Evolutionary conservation across 2,888 invertebrate genomes (phyloP).

Genomic region (Limnephilus rhombicus): DNA sequence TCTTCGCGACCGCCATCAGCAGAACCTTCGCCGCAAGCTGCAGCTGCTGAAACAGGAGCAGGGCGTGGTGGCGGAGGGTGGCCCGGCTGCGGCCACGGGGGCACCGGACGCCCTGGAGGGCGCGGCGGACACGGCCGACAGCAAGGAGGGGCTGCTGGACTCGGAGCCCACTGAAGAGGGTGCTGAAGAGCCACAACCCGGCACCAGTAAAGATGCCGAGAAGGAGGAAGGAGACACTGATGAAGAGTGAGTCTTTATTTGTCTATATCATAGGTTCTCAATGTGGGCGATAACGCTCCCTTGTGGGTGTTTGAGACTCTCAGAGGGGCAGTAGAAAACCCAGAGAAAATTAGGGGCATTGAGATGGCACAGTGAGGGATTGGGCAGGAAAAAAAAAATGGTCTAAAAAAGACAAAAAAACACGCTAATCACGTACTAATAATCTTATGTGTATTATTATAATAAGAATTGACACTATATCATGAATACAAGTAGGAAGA

Average conservation of each 20-base stretch:
- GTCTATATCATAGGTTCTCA: too few relatives aligned
- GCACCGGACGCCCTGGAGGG: slow-evolving; percentile 63
- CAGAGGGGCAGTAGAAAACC: too few relatives aligned
- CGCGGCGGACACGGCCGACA: slow-evolving; percentile 36
- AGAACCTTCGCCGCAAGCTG: slow-evolving; percentile 91
- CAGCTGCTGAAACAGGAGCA: slow-evolving; percentile 93
- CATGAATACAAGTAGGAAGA: too few relatives aligned
- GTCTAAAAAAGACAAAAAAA: too few relatives aligned
- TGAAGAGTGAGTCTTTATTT: slow-evolving; percentile 69
- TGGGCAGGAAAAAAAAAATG: too few relatives aligned
- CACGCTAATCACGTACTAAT: too few relatives aligned
- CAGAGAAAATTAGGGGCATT: too few relatives aligned
- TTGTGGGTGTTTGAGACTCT: too few relatives aligned
- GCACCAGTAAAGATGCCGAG: slow-evolving; percentile 60
- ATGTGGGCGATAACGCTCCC: too few relatives aligned
- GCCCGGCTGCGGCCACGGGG: neutral
- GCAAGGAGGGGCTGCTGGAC: slow-evolving; percentile 68
- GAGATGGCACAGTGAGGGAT: too few relatives aligned
- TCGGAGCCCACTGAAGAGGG: slow-evolving; percentile 36
- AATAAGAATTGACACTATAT: too few relatives aligned
- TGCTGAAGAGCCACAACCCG: slow-evolving; percentile 69
- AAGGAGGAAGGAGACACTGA: slow-evolving; percentile 71
- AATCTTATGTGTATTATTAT: too few relatives aligned
- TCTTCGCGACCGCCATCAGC: slow-evolving; percentile 94
- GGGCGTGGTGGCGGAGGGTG: slow-evolving; percentile 75